Evolutionary conservation across 2,888 invertebrate species (phyloP), one percentile per base, ranked within the genome.

Genomic region (Dolichopus griseipennis): DNA sequence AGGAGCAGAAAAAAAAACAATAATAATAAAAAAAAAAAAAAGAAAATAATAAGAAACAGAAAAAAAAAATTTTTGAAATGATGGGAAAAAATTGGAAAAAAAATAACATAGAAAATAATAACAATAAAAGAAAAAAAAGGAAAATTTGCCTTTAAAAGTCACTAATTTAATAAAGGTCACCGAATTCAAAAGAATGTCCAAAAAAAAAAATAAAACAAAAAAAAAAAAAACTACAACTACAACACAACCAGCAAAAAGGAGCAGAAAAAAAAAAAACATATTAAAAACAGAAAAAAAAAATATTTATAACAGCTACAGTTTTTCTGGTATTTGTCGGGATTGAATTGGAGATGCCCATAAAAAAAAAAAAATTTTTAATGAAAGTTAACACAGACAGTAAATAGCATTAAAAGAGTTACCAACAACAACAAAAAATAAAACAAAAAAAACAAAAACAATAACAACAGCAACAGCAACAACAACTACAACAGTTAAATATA

Each of bases 301-400:
- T 61, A 62, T 61, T 52, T 33, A 66, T 66, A 27, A 34, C 52
- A 27, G 27, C 27, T 27, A 21, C 66, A 8, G 43, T 20, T 27
- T n/a, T 66, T 52, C 37, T 65, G 66, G 52, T 20, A 61, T 43
- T 66, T 69, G 69, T 37, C 62, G 64, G 20, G 27, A 27, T 27
- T 27, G 27, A 5, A 27, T 27, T 27, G 27, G 27, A 27, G 27
- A 43, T 64, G 61, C 63, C 27, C 21, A 61, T 10, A 37, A 61
- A 52, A 37, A 27, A n/a, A n/a, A n/a, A n/a, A n/a, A n/a, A n/a
- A n/a, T n/a, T 43, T 61, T 43, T 61, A 67, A 62, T 70, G 70
- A 70, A 69, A 69, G 71, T 69, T 65, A 70, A 68, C 70, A 69
- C 70, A 67, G 69, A 70, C 68, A 72, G 70, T 72, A 70, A 70